These are phyloP conservation scores for Verasper variegatus DNA, from an alignment of 2,113 vertebrate species.

Conservation along the genomic window DNA sequence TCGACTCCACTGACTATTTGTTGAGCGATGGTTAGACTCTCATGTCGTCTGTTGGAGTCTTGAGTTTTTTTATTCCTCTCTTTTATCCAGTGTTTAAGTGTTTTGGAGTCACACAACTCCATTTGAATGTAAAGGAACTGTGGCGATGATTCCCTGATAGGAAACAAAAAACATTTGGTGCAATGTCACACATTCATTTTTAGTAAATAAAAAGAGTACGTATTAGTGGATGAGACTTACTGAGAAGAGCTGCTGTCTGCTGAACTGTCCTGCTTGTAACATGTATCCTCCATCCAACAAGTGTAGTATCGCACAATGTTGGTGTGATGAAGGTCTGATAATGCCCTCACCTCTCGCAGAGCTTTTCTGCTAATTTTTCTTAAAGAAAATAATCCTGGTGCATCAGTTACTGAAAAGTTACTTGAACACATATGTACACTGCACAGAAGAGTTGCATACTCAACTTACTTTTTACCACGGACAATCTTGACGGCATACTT, in stretches of 20 bases:
- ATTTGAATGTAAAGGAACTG: conserved; percentile 81
- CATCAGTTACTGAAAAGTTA: background rate
- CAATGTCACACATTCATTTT: background rate
- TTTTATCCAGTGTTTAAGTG: conserved; percentile 75
- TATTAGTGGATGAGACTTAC: conserved; percentile 53
- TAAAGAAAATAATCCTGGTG: background rate
- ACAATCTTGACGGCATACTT: conserved; percentile 81
- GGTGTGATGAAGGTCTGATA: conserved; percentile 68
- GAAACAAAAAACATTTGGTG: background rate
- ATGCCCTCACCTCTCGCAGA: conserved; percentile 64
- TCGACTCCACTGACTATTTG: conserved; percentile 76
- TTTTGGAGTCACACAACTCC: conserved; percentile 78
- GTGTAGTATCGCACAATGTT: conserved; percentile 82
- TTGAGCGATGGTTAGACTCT: conserved; percentile 49
- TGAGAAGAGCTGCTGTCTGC: conserved; percentile 56
- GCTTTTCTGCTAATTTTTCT: conserved; percentile 67
- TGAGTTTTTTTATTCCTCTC: conserved; percentile 65
- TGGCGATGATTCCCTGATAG: conserved; percentile 59
- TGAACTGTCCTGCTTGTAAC: conserved; percentile 38
- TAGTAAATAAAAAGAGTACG: background rate
- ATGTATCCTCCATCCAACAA: conserved; percentile 72
- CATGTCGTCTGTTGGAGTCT: conserved; percentile 52
- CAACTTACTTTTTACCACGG: conserved; percentile 67
- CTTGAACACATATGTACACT: too few species aligned
- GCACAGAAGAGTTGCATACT: too few species aligned